Conservation (phyloP, 2,888 invertebrate genomes). For the Parasteatoda lunata region DNA sequence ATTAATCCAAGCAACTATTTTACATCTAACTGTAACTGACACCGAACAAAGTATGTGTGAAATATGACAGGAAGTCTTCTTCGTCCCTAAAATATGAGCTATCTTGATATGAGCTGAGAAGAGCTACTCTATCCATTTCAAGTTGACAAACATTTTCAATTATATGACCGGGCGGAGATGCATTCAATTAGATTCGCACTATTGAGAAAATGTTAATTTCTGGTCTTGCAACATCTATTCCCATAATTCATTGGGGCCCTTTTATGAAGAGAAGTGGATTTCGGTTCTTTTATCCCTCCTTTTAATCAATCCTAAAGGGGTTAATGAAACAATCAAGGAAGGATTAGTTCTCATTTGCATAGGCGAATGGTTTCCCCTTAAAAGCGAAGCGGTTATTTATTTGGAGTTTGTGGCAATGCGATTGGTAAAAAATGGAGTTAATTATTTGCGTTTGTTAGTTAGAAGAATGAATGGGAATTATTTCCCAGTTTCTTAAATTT, state of each 20-base stretch:
- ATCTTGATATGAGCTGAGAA: too few relatives aligned
- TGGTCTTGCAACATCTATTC: not conserved
- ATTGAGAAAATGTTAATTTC: constrained; percentile 53
- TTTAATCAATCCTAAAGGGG: constrained; percentile 26
- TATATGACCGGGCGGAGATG: constrained; percentile 15
- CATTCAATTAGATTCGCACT: constrained; percentile 47
- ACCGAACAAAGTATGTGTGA: too few relatives aligned
- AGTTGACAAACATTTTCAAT: constrained; percentile 53
- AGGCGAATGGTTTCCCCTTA: not conserved
- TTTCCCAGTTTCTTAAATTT: too few relatives aligned
- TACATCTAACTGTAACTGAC: too few relatives aligned
- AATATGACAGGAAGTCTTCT: too few relatives aligned
- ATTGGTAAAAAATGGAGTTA: too few relatives aligned
- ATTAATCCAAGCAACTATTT: too few relatives aligned
- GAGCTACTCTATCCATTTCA: not conserved
- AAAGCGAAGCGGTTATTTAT: constrained; percentile 4
- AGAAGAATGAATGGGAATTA: too few relatives aligned
- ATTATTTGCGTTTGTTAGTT: too few relatives aligned
- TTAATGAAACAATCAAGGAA: constrained; percentile 48
- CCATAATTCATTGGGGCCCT: constrained; percentile 24
- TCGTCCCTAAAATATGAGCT: too few relatives aligned
- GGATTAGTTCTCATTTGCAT: constrained; percentile 51
- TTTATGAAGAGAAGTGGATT: constrained; percentile 1
- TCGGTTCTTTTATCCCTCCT: constrained; percentile 23
- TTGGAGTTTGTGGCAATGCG: not conserved